Evolutionary conservation across 1,140 invertebrate species (phyloP), one percentile per base, ranked within the genome.

Genomic region (Drosophila navojoa): DNA sequence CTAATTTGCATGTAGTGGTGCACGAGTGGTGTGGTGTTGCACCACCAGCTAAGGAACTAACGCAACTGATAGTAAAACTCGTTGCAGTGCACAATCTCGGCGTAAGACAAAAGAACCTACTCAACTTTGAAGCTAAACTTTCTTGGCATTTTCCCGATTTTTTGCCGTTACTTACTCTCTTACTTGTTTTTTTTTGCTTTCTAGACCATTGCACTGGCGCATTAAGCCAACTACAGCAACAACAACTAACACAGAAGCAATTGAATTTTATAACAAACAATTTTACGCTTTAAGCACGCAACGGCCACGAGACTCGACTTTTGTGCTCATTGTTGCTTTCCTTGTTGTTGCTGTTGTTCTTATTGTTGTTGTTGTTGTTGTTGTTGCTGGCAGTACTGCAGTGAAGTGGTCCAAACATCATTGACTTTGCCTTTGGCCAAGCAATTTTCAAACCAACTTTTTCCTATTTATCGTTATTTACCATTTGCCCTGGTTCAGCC

Each of bases 261-360:
- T 86, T 86, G 82, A 86, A 86, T 86, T 86, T 86, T 86, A 86
- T 86, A 86, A 86, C 82, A 86, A 87, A 87, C 82, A 89, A 87
- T 87, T 87, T 87, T 89, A 87, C 82, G 82, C 84, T 87, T 87
- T 84, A 86, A 86, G 82, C 79, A 82, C 82, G 67, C 67, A 62
- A 61, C 53, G 38, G 50, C 67, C 58, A 79, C 80, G 68, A 76
- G 60, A 72, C 64, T 69, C 61, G 45, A 55, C 66, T 78, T 68
- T 78, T 71, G 62, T 54, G 40, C 22, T 44, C 19, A 50, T 45
- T 69, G 22, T 29, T 62, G 4, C 13, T 35, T 45, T 69, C 69
- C 58, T 58, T 79, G 58, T 54, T 52, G 44, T 45, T 72, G 77
- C 59, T 76, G 60, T 55, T 47, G 40, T 45, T 75, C 29, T 47